Conservation (phyloP, 2,113 vertebrate genomes). For the Lepisosteus osseus region DNA sequence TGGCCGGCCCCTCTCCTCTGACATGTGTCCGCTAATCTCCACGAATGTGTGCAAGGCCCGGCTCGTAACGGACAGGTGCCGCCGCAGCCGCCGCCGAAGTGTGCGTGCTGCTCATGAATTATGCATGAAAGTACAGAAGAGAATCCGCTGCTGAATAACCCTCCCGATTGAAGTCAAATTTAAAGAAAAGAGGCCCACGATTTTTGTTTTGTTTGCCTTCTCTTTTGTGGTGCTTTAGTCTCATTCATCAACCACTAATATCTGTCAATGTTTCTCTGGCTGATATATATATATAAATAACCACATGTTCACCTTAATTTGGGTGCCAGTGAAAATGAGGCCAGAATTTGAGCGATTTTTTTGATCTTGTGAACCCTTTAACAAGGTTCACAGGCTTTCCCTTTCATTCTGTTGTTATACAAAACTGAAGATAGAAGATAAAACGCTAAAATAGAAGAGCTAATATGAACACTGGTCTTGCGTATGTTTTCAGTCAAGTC, state of each 20-base stretch:
- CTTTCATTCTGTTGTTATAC: no score
- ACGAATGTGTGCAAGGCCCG: not conserved
- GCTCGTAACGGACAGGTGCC: constrained; percentile 6
- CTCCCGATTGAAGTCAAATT: not conserved
- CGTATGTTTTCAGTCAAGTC: no score
- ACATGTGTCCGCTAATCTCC: constrained; percentile 17
- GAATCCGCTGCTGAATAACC: constrained; percentile 18
- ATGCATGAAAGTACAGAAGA: constrained; percentile 6
- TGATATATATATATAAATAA: no score
- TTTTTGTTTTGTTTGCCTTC: constrained; percentile 50
- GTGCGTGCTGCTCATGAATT: constrained; percentile 8
- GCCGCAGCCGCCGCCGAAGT: not conserved
- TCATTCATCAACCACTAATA: constrained; percentile 42
- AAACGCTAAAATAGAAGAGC: no score
- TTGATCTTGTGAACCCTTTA: no score
- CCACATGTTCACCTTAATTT: no score
- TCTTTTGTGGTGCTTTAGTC: constrained; percentile 38
- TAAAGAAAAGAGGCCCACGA: no score
- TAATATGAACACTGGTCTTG: no score
- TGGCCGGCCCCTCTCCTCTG: not conserved
- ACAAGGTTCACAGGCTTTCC: no score
- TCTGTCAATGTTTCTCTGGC: constrained; percentile 44
- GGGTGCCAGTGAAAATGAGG: no score
- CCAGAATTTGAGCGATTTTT: no score
- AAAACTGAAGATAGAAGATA: no score